Percentiles rank a stretch among this genome's conserved stretches.
phyloP scores from a whole-genome alignment of 2,113 vertebrate species.

The Coturnix japonica region DNA sequence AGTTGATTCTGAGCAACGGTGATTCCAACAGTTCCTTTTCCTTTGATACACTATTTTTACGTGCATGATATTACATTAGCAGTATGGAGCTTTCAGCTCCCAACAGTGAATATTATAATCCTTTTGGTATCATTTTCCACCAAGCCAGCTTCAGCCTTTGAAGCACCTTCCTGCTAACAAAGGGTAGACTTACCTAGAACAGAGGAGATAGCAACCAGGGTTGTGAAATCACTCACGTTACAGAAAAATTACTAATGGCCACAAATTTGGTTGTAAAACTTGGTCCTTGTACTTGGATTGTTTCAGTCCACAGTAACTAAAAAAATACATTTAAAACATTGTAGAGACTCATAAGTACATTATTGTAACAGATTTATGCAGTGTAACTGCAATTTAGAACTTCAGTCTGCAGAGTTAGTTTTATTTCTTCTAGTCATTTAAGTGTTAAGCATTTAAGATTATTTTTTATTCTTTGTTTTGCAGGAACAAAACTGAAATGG shows the following conservation, averaged over 20 bases:
- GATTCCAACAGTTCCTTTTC: background rate
- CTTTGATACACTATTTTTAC: background rate
- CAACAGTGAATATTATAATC: background rate
- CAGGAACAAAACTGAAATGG: background rate
- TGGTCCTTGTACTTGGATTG: background rate
- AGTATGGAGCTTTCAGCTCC: background rate
- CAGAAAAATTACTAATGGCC: background rate
- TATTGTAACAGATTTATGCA: background rate
- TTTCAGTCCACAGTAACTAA: background rate
- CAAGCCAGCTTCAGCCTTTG: background rate
- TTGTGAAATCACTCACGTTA: background rate
- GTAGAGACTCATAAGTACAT: background rate
- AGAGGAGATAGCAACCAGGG: background rate
- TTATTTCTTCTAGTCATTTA: background rate
- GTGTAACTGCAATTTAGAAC: background rate
- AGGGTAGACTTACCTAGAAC: background rate
- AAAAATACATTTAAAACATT: background rate
- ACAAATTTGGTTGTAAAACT: background rate
- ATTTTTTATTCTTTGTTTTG: background rate
- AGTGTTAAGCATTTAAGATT: background rate
- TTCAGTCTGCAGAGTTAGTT: background rate
- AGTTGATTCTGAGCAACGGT: background rate
- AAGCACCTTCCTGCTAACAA: background rate
- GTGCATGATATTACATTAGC: background rate
- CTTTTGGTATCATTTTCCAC: accelerated